These are phyloP conservation scores for Steatocranus sp. DNA, from an alignment of 2,797 vertebrate species.

Conservation along the genomic window DNA sequence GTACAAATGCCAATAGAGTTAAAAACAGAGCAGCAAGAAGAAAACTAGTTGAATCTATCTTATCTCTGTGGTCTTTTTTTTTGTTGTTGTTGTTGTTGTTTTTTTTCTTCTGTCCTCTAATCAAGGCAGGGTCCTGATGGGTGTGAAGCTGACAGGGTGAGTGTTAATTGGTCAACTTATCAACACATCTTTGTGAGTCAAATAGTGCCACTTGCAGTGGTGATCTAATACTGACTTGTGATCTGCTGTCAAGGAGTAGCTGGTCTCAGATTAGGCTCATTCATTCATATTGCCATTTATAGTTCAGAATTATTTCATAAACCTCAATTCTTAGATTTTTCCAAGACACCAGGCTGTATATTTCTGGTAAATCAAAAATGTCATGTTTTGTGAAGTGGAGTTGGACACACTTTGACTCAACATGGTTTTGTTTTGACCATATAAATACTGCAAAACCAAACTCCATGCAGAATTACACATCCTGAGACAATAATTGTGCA, in stretches of 20 bases:
- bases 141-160: background rate
- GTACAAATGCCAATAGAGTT: background rate
- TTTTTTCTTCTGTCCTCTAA: background rate
- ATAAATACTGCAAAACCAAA: background rate
- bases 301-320: background rate
- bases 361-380: background rate
- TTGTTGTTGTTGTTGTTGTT: background rate
- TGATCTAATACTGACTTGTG: constrained; percentile 8
- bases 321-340: background rate
- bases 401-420: background rate
- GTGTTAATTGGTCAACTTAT: constrained; percentile 43
- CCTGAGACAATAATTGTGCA: background rate
- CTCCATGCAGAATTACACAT: background rate
- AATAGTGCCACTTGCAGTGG: background rate
- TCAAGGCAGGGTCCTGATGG: background rate
- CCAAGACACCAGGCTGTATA: background rate
- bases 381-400: background rate
- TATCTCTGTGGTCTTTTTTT: background rate
- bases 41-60: constrained; percentile 30
- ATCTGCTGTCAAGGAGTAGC: constrained; percentile 3
- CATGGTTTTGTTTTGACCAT: background rate
- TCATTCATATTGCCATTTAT: background rate
- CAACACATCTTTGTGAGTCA: constrained; percentile 30
- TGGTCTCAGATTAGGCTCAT: background rate
- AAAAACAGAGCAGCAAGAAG: background rate